Evolutionary conservation across 23 tunicate genomes (phyloP), one percentile per base, ranked within the genome.

Genomic region (Clavelina lepadiformis): DNA sequence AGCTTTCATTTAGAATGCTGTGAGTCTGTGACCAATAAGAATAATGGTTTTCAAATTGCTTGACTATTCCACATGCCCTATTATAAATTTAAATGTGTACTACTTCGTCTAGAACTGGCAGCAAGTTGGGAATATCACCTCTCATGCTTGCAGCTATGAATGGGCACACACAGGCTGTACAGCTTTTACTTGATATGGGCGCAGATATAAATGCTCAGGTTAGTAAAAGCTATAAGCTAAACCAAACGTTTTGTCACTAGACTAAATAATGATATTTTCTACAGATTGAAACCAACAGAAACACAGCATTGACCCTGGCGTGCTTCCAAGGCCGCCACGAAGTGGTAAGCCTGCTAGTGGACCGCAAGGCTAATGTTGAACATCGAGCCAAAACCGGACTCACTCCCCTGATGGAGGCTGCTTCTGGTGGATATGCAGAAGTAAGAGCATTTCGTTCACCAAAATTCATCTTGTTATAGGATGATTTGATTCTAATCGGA

Each of bases 161-260:
- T 57, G 99, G 99, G 26, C 99, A 94, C 52, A 51, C 81, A 18
- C 65, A 86, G 20, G 96, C 96, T 20, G 99, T 94, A 0, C 83
- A 59, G 61, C 46, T 86, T 31, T 61, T 94, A 38, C 82, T 94
- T 33, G 95, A 94, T 58, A 82, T 76, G 80, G 99, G 99, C 49
- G 99, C 99, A 8, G 99, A 94, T 47, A 94, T 94, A 58, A 94
- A 94, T 58, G 99, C 99, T 8, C 98, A 87, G 87, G 96, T 87
- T 47, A 37, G 51, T 5, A 0, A 18, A 38, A 0, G n/a, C n/a
- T n/a, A n/a, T 22, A 8, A 15, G n/a, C 11, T 11, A 15, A 28
- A 31, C 13, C 22, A 0, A 15, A 0, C 0, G 67, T 13, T 61
- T 28, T 46, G 45, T 13, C 49, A 28, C 18, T 0, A 1, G 11